These are phyloP conservation scores for Pristionchus pacificus DNA, from an alignment of 1,140 invertebrate genomes.

Conservation along the genomic window DNA sequence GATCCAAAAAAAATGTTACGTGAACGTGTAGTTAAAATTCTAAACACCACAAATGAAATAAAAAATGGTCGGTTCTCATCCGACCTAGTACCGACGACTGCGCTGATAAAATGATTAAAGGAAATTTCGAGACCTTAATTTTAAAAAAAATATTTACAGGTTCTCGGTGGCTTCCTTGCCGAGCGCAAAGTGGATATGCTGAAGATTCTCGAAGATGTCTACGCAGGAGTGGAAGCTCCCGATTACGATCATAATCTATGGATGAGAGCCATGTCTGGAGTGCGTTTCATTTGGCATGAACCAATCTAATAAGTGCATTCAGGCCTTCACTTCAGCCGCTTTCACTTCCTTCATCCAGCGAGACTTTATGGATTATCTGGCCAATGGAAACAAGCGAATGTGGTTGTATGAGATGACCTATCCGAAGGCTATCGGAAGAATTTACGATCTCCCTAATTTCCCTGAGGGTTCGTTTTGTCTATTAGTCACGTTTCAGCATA, in stretches of 20 bases:
- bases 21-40: too few relatives aligned
- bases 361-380: slow-evolving; percentile 5
- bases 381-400: slow-evolving; percentile 12
- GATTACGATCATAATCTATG: slow-evolving; percentile 9
- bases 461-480: not conserved
- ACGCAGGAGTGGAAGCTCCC: not conserved
- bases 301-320: not conserved
- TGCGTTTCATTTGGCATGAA: not conserved
- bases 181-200: slow-evolving; percentile 5
- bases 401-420: slow-evolving; percentile 14
- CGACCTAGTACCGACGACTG: too few relatives aligned
- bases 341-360: slow-evolving; percentile 17
- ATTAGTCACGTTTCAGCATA: slow-evolving; percentile 14
- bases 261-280: slow-evolving; percentile 6
- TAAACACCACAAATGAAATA: too few relatives aligned
- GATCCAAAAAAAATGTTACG: too few relatives aligned
- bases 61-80: too few relatives aligned
- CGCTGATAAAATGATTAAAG: too few relatives aligned
- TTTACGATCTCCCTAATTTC: slow-evolving; percentile 1
- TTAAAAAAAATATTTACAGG: too few relatives aligned
- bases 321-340: slow-evolving; percentile 12
- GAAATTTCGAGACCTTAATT: too few relatives aligned
- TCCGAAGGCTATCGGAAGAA: not conserved
- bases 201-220: slow-evolving; percentile 13
- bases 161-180: not conserved